These are phyloP conservation scores for Scortum barcoo DNA, from an alignment of 2,113 vertebrate genomes.

Conservation along the genomic window DNA sequence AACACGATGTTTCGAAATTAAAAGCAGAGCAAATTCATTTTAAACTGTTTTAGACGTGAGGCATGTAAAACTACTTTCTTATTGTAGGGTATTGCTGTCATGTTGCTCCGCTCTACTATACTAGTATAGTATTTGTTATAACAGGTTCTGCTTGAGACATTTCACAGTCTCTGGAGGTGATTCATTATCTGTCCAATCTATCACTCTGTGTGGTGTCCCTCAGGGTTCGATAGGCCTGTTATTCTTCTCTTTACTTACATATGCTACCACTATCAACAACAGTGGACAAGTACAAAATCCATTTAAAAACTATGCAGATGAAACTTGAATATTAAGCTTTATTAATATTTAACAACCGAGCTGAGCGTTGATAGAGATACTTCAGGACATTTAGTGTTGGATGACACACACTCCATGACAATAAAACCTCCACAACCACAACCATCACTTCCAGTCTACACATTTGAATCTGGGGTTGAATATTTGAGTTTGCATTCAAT, in stretches of 20 bases:
- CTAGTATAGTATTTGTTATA: too few species aligned
- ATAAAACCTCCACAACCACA: background rate
- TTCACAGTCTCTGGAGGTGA: background rate
- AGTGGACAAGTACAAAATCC: background rate
- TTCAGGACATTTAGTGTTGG: background rate
- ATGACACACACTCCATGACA: background rate
- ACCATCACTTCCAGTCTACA: background rate
- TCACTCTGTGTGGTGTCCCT: background rate
- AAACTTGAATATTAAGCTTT: background rate
- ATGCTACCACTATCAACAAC: background rate
- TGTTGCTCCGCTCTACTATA: too few species aligned
- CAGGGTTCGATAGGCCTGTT: constrained; percentile 2
- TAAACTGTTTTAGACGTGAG: background rate
- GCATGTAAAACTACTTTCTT: background rate
- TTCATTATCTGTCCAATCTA: background rate
- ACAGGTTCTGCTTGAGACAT: background rate
- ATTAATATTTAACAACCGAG: background rate
- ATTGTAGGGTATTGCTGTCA: background rate
- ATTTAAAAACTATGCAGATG: background rate
- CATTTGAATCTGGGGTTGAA: background rate
- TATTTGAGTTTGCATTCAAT: background rate
- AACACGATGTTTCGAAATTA: constrained; percentile 1
- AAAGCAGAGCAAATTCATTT: background rate
- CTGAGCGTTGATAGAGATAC: background rate
- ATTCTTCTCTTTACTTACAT: background rate